Base-by-base conservation (phyloP, 1,140 invertebrate genomes). In the Drosophila kepulauana region DNA sequence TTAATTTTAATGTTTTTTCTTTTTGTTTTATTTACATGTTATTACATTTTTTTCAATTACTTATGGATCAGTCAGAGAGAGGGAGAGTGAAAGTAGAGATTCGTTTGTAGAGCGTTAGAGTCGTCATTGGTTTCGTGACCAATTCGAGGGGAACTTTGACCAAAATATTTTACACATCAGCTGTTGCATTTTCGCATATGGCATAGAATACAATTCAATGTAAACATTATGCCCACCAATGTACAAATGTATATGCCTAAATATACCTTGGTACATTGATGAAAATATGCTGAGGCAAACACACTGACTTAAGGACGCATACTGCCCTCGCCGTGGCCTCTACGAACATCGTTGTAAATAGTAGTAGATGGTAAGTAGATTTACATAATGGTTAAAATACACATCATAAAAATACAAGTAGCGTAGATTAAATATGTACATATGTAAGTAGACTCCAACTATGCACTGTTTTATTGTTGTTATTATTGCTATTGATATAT, bases 161-260 rank as follows among this genome's bases (percentile, higher is more conserved):
- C 90, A 91, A 91, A 90, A 91, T 91, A 91, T 91, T 91, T 91
- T 90, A 91, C 82, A 70, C 75, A 90, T 82, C 86, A 87, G 81
- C 70, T 75, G 46, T 79, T 69, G 68, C 63, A 78, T 73, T 43
- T 3, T 43, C 13, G 41, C 25, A 59, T 52, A 35, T 15, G 54
- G 20, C 62, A 43, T 63, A 38, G 2, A 25, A 38, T 68, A 61
- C 35, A 63, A 43, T 63, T 68, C 13, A 13, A 43, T 43, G 11
- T 43, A 43, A 30, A 63, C 3, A 57, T 61, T 43, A 58, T 57
- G 11, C 54, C 41, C 10, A 45, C 25, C 46, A 30, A 48, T 15
- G 25, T 68, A 51, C 38, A 38, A 38, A 69, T 7, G 48, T 15
- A 48, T n/a, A 16, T 15, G 38, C 20, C 20, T 33, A n/a, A 6